Base-by-base conservation (phyloP, 2,888 invertebrate species). In the Noctua fimbriata region DNA sequence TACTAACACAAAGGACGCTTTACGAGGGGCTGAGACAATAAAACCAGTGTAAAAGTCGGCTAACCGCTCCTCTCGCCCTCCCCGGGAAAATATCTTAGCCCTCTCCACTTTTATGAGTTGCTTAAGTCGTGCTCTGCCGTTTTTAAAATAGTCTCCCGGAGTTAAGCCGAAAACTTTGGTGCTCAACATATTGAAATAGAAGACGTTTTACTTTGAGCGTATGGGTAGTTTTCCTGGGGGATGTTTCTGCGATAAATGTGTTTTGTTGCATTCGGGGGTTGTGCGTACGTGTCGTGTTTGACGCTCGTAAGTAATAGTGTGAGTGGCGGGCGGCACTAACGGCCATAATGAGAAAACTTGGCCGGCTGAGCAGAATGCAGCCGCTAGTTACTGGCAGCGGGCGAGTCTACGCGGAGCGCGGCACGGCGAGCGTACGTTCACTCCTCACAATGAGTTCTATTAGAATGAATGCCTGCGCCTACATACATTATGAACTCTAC, bases 341-440 rank as follows among this genome's bases (percentile, higher is more conserved):
- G 93, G 92, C 92, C 93, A 92, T 96, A 96, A 96, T 96, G 96
- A 96, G 96, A 95, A 96, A 96, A 96, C 95, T 96, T 96, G 93
- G 91, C 89, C 94, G 91, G 91, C 76, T 79, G 90, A 91, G 91
- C 91, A 92, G 92, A 91, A 92, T 91, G 90, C 91, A 90, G 90
- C 87, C 88, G 81, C 74, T 83, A 86, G 88, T 85, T 82, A 77
- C 84, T 76, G 77, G 87, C 89, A 87, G 87, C 84, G 87, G 87
- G 90, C 90, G 91, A 93, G 92, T 92, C 92, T 88, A 87, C 83
- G 89, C n/a, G 36, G 60, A 55, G 41, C 55, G n/a, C n/a, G 87
- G 87, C 91, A 91, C 92, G 91, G 89, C 91, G 88, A 89, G 82
- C 91, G 91, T 92, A 91, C 91, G 70, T 55, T 73, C 72, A 36